These are phyloP conservation scores for Archegozetes longisetosus DNA, from an alignment of 1,140 invertebrate species.

Conservation along the genomic window DNA sequence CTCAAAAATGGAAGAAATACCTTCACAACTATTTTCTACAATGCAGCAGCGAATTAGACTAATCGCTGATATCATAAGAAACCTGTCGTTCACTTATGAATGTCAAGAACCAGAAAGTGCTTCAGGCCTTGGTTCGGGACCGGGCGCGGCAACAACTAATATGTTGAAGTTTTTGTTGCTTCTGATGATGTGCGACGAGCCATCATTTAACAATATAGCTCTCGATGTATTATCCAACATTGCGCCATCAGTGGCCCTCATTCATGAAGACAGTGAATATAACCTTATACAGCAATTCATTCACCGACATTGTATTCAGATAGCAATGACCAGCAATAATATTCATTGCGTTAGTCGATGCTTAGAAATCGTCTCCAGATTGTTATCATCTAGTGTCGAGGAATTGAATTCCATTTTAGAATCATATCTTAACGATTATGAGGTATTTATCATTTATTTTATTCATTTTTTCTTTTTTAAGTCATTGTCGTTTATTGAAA, in stretches of 20 bases:
- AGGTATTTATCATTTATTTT: slow-evolving; percentile 1
- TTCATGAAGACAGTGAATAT: neutral
- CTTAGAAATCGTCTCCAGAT: slow-evolving; percentile 15
- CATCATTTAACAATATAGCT: slow-evolving; percentile 8
- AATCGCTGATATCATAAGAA: slow-evolving; percentile 11
- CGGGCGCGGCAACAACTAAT: slow-evolving; percentile 2
- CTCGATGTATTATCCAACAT: slow-evolving; percentile 18
- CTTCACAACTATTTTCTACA: neutral
- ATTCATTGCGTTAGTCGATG: slow-evolving; percentile 9
- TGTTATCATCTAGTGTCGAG: slow-evolving; percentile 1
- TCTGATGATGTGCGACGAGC: slow-evolving; percentile 5
- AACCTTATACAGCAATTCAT: neutral
- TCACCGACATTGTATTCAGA: slow-evolving; percentile 7
- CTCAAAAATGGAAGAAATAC: neutral
- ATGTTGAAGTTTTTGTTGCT: slow-evolving; percentile 15
- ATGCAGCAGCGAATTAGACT: slow-evolving; percentile 4
- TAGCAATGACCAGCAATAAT: slow-evolving; percentile 12
- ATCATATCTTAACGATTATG: slow-evolving; percentile 1
- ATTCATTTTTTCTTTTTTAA: too few relatives aligned
- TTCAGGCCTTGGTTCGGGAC: neutral
- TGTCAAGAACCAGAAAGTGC: neutral
- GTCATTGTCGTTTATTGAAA: too few relatives aligned
- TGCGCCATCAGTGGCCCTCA: neutral
- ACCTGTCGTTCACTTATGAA: slow-evolving; percentile 13
- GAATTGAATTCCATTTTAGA: slow-evolving; percentile 7